Evolutionary conservation across 2,113 vertebrate genomes (phyloP).

Genomic region (Cyprinodon tularosa): DNA sequence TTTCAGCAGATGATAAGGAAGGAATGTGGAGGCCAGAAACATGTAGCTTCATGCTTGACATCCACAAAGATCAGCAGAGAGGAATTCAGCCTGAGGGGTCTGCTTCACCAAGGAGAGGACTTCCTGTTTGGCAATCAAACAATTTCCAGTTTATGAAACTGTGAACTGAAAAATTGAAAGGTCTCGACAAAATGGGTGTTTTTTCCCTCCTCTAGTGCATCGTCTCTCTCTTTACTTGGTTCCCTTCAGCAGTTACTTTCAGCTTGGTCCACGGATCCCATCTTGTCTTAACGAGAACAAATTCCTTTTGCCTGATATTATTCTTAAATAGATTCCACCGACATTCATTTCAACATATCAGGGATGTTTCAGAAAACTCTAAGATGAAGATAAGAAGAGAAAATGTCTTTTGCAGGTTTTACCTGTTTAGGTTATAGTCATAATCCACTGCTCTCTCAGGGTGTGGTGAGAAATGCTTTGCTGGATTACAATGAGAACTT

Average conservation of each 20-base stretch:
- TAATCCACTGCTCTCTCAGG: neutral
- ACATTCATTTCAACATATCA: neutral
- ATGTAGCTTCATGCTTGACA: conserved; percentile 55
- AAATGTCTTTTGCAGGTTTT: neutral
- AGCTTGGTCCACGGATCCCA: neutral
- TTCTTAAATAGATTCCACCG: neutral
- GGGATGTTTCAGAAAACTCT: neutral
- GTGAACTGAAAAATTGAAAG: neutral
- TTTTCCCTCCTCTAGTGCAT: neutral
- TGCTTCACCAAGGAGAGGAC: conserved; percentile 1
- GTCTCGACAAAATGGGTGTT: neutral
- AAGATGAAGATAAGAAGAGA: neutral
- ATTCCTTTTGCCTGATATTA: neutral
- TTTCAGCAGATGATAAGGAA: conserved; percentile 54
- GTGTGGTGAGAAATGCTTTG: neutral
- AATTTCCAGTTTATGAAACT: neutral
- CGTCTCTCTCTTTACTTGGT: neutral
- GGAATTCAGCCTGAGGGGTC: conserved; percentile 25
- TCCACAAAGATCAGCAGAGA: conserved; percentile 30
- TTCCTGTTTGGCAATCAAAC: conserved; percentile 23
- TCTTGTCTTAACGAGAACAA: neutral
- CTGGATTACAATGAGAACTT: neutral
- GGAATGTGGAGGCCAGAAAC: conserved; percentile 54
- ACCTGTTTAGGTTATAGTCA: neutral
- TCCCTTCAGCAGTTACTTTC: neutral